Base-by-base conservation (phyloP, 2,888 invertebrate species). In the Drosophila flavopinicola region DNA sequence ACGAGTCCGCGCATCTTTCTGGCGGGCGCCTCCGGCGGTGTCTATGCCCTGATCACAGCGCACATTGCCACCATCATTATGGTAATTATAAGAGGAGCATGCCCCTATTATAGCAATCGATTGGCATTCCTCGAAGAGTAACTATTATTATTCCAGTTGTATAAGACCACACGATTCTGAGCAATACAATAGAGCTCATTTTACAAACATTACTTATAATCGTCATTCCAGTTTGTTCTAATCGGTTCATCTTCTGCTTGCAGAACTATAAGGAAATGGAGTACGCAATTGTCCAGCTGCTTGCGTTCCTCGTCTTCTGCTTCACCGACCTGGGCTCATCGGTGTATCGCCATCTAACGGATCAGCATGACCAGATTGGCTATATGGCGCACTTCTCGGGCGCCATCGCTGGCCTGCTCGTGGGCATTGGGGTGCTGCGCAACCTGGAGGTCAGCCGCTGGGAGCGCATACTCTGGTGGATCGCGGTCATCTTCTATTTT, bases 261-360 rank as follows among this genome's bases (percentile, higher is more conserved):
- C 54, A 97, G 97, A 99, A 99, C 91, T 99, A 98, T 97, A 93
- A 94, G 11, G 98, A 99, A 92, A 99, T 99, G 99, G 96, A 98
- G 87, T 97, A 95, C 89, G 97, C 97, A 1, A 93, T 96, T 71
- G 92, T 96, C 6, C 96, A 99, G 86, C 92, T 99, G 20, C 89
- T 96, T 6, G 94, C 98, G 15, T 96, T 99, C 88, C 78, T 97
- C 0, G 90, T 97, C 6, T 93, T 99, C 70, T 95, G 96, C 3
- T 93, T 93, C 0, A 94, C 95, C 33, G 99, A 99, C 91, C 93
- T 98, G 44, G 96, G 97, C 17, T 95, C 97, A 9, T 98, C 99
- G 0, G 93, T 99, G 27, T 98, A 98, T 91, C 95, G 96, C 11
- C 97, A 98, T 90, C 92, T 94, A 61, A 92, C 94, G 13, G 93